Percentiles rank a stretch among this genome's conserved stretches.
Conservation (phyloP, 2,113 vertebrate species). For the Buteo buteo region DNA sequence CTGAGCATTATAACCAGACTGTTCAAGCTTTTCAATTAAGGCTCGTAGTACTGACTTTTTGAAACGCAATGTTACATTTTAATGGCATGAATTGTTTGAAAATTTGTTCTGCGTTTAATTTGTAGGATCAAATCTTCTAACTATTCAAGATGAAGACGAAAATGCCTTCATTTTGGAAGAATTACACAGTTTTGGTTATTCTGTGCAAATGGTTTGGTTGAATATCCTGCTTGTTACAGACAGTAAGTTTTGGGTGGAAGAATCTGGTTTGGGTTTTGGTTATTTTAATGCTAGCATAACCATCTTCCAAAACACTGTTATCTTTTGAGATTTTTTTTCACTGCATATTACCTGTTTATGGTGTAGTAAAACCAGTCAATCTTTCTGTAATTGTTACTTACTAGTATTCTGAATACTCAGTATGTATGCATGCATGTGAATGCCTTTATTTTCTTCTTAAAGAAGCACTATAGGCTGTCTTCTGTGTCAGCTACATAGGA, state of each 20-base stretch:
- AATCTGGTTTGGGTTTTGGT: not conserved
- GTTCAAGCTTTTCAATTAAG: not conserved
- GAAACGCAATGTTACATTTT: not conserved
- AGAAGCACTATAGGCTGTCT: not conserved
- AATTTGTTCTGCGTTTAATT: conserved; percentile 18
- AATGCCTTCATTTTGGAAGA: conserved; percentile 86
- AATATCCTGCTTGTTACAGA: conserved; percentile 76
- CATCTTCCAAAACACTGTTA: not conserved
- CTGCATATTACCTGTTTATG: not conserved
- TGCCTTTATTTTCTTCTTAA: not conserved
- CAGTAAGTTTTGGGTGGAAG: conserved; percentile 74
- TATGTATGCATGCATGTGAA: not conserved
- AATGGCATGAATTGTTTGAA: not conserved
- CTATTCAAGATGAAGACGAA: conserved; percentile 84
- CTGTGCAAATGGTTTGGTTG: conserved; percentile 85
- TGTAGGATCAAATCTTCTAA: conserved; percentile 82
- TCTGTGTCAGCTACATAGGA: not conserved
- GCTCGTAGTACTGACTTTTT: not conserved
- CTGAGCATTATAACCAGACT: not conserved
- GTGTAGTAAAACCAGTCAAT: not conserved
- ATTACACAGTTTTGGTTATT: conserved; percentile 73
- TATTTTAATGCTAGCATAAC: not conserved
- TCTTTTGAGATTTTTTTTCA: not conserved
- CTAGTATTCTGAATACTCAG: not conserved
- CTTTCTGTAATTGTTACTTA: not conserved